phyloP scores from a whole-genome alignment of 2,888 invertebrate species.

The Eupithecia exiguata region DNA sequence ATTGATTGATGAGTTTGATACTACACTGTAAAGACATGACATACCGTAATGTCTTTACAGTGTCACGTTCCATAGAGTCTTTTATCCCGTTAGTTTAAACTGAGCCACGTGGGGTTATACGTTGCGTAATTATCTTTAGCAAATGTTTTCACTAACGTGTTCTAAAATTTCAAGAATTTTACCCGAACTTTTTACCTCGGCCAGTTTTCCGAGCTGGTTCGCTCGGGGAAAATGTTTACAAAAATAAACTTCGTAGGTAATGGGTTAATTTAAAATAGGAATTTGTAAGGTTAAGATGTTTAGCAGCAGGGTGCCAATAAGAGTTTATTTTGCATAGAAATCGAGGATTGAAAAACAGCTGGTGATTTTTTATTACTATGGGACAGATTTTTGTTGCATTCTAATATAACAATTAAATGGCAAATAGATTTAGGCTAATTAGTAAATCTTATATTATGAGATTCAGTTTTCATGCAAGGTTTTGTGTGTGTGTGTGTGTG shows the following conservation, averaged over 20 bases:
- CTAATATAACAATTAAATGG: neutral
- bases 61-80: conserved; percentile 23
- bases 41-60: conserved; percentile 17
- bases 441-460: neutral
- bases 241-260: neutral
- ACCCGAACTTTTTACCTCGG: neutral
- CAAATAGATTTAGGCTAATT: neutral
- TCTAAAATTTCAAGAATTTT: conserved; percentile 16
- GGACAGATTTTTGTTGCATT: neutral
- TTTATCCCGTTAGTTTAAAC: conserved; percentile 31
- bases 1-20: neutral
- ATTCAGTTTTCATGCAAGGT: neutral
- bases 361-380: conserved; percentile 8
- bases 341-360: conserved; percentile 22
- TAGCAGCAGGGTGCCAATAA: conserved; percentile 9
- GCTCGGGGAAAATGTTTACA: neutral
- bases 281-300: conserved; percentile 4
- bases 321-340: conserved; percentile 22
- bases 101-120: conserved; percentile 27
- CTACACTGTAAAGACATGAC: neutral
- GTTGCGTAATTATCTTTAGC: conserved; percentile 28
- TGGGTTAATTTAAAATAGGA: conserved; percentile 7
- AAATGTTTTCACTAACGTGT: conserved; percentile 11
- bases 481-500: neutral
- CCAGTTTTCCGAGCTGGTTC: neutral